These are phyloP conservation scores for Philonicus albiceps DNA, from an alignment of 2,888 invertebrate species.

Conservation along the genomic window DNA sequence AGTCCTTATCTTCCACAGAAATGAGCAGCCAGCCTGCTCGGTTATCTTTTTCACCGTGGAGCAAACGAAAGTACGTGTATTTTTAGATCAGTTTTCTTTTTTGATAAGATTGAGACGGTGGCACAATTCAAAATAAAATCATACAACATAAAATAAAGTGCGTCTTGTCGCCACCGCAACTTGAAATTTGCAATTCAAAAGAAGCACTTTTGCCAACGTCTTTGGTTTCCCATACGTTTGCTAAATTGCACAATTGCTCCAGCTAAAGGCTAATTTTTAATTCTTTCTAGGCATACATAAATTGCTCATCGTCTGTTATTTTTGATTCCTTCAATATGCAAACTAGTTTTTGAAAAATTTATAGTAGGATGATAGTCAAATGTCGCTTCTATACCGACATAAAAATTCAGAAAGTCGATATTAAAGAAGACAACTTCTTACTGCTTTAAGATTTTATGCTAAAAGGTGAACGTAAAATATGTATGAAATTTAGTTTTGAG, in stretches of 20 bases:
- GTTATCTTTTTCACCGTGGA: background rate
- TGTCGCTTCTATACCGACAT: too few relatives aligned
- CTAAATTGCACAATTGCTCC: background rate
- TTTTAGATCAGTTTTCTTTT: background rate
- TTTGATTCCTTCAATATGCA: background rate
- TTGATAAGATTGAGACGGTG: background rate
- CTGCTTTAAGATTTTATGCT: too few relatives aligned
- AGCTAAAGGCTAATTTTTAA: background rate
- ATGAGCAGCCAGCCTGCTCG: background rate
- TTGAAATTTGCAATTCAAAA: background rate
- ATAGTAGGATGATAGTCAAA: too few relatives aligned
- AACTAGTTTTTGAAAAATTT: background rate
- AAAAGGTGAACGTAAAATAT: too few relatives aligned
- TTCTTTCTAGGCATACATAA: background rate
- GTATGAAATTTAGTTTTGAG: too few relatives aligned
- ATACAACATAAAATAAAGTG: background rate
- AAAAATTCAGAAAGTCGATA: too few relatives aligned
- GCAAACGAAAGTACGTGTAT: background rate
- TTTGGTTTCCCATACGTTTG: background rate
- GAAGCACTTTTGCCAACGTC: background rate
- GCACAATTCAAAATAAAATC: background rate
- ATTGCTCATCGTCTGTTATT: background rate
- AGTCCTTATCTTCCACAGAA: background rate
- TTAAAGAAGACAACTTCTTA: too few relatives aligned
- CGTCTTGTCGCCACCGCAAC: background rate